These are phyloP conservation scores for Struthidea cinerea DNA, from an alignment of 2,113 vertebrate genomes.

Conservation along the genomic window DNA sequence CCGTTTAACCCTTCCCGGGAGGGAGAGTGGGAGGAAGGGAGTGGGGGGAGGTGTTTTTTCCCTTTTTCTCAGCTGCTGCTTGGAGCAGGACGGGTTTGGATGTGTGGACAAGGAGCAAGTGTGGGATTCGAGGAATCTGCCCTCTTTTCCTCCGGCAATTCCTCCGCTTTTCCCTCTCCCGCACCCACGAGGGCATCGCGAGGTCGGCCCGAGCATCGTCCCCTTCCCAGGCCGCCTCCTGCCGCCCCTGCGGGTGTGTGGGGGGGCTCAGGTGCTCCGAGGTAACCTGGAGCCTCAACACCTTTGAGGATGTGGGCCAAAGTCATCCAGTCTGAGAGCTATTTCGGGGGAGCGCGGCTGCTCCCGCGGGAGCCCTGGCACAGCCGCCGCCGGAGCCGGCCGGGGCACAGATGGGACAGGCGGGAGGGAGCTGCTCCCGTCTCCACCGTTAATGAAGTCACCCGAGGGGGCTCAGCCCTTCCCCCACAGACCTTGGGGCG, in stretches of 20 bases:
- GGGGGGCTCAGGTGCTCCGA: background rate
- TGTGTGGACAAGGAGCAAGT: rapidly evolving
- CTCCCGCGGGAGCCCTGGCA: background rate
- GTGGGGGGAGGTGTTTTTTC: background rate
- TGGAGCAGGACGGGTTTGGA: background rate
- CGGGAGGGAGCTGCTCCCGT: background rate
- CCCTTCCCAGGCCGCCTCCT: background rate
- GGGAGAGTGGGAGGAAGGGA: background rate
- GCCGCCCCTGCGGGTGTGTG: rapidly evolving
- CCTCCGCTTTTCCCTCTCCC: background rate
- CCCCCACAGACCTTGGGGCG: background rate
- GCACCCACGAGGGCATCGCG: rapidly evolving
- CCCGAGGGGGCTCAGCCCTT: background rate
- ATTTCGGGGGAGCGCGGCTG: background rate
- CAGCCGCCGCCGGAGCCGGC: background rate
- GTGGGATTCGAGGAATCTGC: background rate
- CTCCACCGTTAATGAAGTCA: background rate
- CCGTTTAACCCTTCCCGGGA: background rate
- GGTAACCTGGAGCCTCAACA: background rate
- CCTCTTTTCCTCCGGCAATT: rapidly evolving
- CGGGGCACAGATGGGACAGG: background rate
- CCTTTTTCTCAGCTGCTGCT: background rate
- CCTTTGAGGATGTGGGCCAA: conserved; percentile 64
- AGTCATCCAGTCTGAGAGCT: conserved; percentile 46
- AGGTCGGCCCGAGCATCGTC: rapidly evolving